Evolutionary conservation across 1,140 invertebrate genomes (phyloP).

Genomic region (Paramacrobiotus metropolitanus): DNA sequence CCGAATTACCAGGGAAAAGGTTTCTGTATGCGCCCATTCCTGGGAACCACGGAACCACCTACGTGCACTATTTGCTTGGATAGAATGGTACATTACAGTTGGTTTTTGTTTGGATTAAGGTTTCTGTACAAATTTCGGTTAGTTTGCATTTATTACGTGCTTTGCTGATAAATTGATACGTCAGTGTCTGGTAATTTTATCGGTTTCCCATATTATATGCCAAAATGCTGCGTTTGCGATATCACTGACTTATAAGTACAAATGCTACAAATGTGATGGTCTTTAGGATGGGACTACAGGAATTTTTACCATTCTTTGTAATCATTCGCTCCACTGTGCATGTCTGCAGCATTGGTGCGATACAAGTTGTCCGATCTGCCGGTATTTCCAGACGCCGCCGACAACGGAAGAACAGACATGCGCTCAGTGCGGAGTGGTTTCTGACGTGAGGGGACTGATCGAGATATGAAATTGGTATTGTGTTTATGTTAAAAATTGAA

Average conservation of each 20-base stretch:
- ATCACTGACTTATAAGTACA: too few relatives aligned
- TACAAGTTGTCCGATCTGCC: slow-evolving; percentile 44
- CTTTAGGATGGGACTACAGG: slow-evolving; percentile 86
- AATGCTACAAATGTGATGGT: too few relatives aligned
- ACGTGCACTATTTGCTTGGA: slow-evolving; percentile 91
- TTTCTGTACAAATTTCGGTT: too few relatives aligned
- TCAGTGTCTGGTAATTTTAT: too few relatives aligned
- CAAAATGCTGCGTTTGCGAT: too few relatives aligned
- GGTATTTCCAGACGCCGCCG: slow-evolving; percentile 80
- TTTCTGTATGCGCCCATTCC: too few relatives aligned
- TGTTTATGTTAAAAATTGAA: not conserved
- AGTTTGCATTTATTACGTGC: too few relatives aligned
- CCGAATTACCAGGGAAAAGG: too few relatives aligned
- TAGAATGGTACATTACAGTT: slow-evolving; percentile 31
- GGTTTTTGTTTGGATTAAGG: too few relatives aligned
- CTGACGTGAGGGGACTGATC: not conserved
- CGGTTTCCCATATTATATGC: too few relatives aligned
- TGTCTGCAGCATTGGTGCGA: slow-evolving; percentile 93
- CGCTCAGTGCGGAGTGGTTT: slow-evolving; percentile 37
- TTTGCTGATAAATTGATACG: too few relatives aligned
- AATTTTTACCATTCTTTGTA: slow-evolving; percentile 87
- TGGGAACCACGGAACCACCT: slow-evolving; percentile 56
- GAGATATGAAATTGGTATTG: not conserved
- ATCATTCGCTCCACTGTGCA: slow-evolving; percentile 85
- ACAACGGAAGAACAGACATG: slow-evolving; percentile 54